Evolutionary conservation across 2,888 invertebrate species (phyloP).

Genomic region (Lepidochitona cinerea): DNA sequence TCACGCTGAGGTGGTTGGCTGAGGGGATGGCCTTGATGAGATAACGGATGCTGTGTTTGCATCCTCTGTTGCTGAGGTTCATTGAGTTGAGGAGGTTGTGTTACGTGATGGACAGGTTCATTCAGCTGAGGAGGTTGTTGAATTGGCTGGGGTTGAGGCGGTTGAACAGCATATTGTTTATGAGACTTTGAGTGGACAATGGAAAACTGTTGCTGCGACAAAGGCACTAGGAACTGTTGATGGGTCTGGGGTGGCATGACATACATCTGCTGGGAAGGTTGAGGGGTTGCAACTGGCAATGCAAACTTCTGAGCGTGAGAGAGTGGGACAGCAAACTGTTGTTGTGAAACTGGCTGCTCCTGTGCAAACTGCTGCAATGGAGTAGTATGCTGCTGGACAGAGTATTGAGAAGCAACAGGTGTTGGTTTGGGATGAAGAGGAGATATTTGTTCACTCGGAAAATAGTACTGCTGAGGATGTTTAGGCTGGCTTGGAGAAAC

Average conservation of each 20-base stretch:
- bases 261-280: background rate
- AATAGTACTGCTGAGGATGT: background rate
- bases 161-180: background rate
- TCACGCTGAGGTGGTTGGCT: too few species aligned
- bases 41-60: too few species aligned
- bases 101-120: too few species aligned
- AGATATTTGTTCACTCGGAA: background rate
- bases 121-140: too few species aligned
- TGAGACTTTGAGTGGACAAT: background rate
- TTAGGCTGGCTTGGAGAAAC: background rate
- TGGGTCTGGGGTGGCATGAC: background rate
- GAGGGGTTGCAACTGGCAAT: background rate
- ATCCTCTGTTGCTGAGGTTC: too few species aligned
- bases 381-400: background rate
- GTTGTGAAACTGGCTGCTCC: background rate
- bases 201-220: background rate
- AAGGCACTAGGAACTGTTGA: background rate
- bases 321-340: slow-evolving; percentile 1
- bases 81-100: too few species aligned
- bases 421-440: background rate
- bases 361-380: background rate
- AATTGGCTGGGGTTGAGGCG: background rate
- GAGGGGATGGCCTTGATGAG: too few species aligned
- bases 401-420: background rate
- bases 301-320: background rate